Base-by-base conservation (phyloP, 2,113 vertebrate genomes). In the Sturnira hondurensis region DNA sequence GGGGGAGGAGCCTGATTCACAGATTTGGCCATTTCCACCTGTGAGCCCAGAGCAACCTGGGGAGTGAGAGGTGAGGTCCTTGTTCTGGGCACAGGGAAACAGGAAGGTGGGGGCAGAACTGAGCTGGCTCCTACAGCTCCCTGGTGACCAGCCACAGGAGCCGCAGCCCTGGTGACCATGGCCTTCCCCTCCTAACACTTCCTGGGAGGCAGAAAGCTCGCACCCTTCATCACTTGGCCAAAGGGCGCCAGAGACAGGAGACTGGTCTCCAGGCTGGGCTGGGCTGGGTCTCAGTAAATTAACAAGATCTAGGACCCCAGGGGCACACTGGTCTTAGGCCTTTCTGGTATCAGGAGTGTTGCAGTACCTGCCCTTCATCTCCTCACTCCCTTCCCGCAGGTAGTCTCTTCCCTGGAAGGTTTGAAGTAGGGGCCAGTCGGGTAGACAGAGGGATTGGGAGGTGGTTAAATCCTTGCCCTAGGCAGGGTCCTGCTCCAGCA, bases 1-100 rank as follows among this genome's bases (percentile, higher is more conserved):
- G 43, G 63, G 88, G 38, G 12, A 68, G 56, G 56, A 84, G 85
- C 36, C 41, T 54, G 24, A 52, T 95, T 96, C 96, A 97, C 95
- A 96, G 78, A 93, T 71, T 33, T 91, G 91, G 82, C 31, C n/a
- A 4, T 15, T 58, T n/a, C 65, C 65, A 52, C n/a, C 12, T 67
- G 16, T 6, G 67, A 85, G 76, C 86, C 52, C 45, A 93, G 38
- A 54, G 88, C 19, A 15, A 13, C 8, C 6, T 28, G 38, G 84
- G 56, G 50, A 73, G 58, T 61, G 58, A 61, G 74, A 47, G 0
- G 19, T 2, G 28, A 92, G 70, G 52, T 83, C 92, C 56, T 71
- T 13, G 14, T n/a, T 65, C 22, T 4, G 80, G n/a, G 52, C 33
- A 11, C 63, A 20, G 19, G 47, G 47, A 45, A 41, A 54, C 5